Evolutionary conservation across 2,113 vertebrate genomes (phyloP).

Genomic region (Catharus fuscescens): DNA sequence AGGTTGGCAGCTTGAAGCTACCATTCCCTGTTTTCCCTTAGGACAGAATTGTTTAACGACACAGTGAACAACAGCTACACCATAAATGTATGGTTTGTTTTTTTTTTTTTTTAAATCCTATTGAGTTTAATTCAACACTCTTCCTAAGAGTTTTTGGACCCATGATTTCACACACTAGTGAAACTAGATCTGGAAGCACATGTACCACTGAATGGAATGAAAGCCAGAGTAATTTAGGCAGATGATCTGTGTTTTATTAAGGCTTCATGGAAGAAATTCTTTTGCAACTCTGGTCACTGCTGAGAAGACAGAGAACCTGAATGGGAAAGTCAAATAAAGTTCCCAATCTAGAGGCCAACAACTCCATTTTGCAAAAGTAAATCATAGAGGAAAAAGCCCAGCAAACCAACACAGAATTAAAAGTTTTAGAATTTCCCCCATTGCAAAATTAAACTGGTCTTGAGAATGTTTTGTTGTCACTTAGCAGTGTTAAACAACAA

Average conservation of each 20-base stretch:
- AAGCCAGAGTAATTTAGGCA: neutral
- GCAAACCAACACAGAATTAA: neutral
- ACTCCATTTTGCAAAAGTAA: neutral
- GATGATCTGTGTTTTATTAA: neutral
- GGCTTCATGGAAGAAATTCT: neutral
- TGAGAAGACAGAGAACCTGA: neutral
- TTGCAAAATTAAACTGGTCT: neutral
- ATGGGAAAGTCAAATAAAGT: neutral
- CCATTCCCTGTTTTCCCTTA: neutral
- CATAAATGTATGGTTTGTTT: neutral
- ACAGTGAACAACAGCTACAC: neutral
- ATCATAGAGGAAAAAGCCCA: accelerated
- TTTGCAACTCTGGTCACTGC: neutral
- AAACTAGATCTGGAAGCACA: neutral
- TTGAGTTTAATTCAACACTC: neutral
- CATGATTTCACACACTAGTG: neutral
- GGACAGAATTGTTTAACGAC: neutral
- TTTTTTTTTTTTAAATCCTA: neutral
- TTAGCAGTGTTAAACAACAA: neutral
- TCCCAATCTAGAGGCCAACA: neutral
- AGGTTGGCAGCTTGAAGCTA: neutral
- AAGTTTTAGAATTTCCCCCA: neutral
- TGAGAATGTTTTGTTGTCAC: neutral
- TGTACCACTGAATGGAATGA: neutral
- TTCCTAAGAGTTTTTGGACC: neutral